A percentile compares a stretch with the other conserved stretches of the same genome.
Conservation (phyloP, 2,113 vertebrate genomes). For the Apodemus speciosus region DNA sequence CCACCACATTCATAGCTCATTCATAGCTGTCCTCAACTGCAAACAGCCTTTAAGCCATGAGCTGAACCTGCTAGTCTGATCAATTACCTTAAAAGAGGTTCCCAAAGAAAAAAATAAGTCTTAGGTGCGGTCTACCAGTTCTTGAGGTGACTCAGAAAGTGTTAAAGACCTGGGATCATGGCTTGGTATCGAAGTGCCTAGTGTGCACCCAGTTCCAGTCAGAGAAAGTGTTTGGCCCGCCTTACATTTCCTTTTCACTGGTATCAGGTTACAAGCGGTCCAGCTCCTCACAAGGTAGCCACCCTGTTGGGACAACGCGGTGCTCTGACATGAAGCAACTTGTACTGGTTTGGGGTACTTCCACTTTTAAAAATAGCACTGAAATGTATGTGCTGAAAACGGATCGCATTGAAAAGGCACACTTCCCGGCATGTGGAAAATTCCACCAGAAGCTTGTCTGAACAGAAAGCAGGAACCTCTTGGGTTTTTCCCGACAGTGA, state of each 20-base stretch:
- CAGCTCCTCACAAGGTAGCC: not conserved
- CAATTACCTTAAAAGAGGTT: slow-evolving; percentile 27
- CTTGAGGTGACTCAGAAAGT: not conserved
- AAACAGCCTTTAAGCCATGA: too few species aligned
- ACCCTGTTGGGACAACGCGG: not conserved
- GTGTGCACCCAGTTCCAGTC: not conserved
- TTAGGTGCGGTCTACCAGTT: not conserved
- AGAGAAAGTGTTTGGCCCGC: not conserved
- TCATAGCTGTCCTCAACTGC: not conserved
- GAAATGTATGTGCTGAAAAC: slow-evolving; percentile 61
- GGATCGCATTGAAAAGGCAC: not conserved
- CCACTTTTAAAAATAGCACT: slow-evolving; percentile 69
- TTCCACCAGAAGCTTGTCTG: slow-evolving; percentile 57
- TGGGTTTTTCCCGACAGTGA: slow-evolving; percentile 69
- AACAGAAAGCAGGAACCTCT: slow-evolving; percentile 60
- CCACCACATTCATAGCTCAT: not conserved
- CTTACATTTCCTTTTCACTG: not conserved
- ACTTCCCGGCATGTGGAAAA: slow-evolving; percentile 80
- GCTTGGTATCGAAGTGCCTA: too few species aligned
- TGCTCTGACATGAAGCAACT: slow-evolving; percentile 46
- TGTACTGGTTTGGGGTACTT: slow-evolving; percentile 63
- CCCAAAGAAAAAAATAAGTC: not conserved
- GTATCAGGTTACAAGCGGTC: not conserved
- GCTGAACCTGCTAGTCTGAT: not conserved
- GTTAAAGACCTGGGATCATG: not conserved